phyloP scores from a whole-genome alignment of 1,140 invertebrate genomes.

The Portunus trituberculatus region DNA sequence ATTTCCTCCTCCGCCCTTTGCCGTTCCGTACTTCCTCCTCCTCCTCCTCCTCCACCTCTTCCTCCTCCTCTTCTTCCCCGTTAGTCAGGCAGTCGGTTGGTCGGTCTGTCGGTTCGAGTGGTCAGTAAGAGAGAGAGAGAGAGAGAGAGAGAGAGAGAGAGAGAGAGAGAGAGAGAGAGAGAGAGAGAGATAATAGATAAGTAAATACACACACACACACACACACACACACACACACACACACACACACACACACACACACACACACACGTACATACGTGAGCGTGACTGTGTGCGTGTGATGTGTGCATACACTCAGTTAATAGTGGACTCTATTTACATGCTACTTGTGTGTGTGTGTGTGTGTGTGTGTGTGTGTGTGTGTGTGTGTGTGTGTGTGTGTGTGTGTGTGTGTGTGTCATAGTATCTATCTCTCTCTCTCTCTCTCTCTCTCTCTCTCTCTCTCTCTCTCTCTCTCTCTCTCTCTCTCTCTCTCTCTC shows the following conservation, averaged over 20 bases:
- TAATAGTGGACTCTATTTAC: neutral
- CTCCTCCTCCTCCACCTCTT: neutral
- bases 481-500: slow-evolving; percentile 2
- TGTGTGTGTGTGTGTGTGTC: too few species aligned
- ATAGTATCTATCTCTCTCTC: neutral
- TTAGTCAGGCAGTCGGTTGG: too few species aligned
- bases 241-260: slow-evolving; percentile 45
- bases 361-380: slow-evolving; percentile 10
- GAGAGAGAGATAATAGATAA: neutral
- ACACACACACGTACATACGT: slow-evolving; percentile 23
- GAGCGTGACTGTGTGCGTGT: slow-evolving; percentile 8
- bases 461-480: slow-evolving; percentile 41
- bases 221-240: slow-evolving; percentile 45
- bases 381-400: too few species aligned
- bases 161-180: neutral
- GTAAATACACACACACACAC: slow-evolving; percentile 22
- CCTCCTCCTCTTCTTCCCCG: neutral
- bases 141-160: neutral
- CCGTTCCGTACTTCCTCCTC: neutral
- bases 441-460: slow-evolving; percentile 30
- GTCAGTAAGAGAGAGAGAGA: neutral
- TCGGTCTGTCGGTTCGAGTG: too few species aligned
- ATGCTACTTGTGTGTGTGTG: neutral
- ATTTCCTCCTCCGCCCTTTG: neutral
- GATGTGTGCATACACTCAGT: neutral